Evolutionary conservation across 2,113 vertebrate species (phyloP), one percentile per base, ranked within the genome.

Genomic region (Lutjanus erythropterus): DNA sequence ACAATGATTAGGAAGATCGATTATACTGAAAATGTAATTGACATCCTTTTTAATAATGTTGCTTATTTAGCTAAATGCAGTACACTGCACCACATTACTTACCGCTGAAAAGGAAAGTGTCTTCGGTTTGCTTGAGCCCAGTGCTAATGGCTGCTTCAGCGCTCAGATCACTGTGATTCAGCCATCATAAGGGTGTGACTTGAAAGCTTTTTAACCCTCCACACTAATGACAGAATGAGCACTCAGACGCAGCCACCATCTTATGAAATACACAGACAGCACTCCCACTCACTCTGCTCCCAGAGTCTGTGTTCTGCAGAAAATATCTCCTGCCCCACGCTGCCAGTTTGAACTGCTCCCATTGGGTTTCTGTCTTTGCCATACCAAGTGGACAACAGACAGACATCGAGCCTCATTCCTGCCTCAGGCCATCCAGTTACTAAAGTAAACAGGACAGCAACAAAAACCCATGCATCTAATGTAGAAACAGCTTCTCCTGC

Each of bases 181-280:
- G 27, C 58, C 60, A 71, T 67, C 64, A 75, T 61, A 67, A 81
- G 74, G 74, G 52, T 64, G 81, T 55, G n/a, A 77, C 84, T 71
- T 83, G 59, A 90, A 89, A 88, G 83, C 87, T 84, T 88, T 91
- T 86, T 82, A 90, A 86, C 81, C 80, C 76, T 81, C 60, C 46
- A 82, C 42, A 73, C 70, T 88, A 78, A 88, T 90, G 86, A 82
- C 58, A 86, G 80, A 89, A 86, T 65, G 72, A 81, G 69, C 78
- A 71, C 87, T 88, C 74, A 76, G 77, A 87, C 78, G 68, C 66
- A 88, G 77, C 70, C 70, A 71, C 73, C 81, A 46, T 90, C 85
- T 86, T 87, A 79, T 88, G 86, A 90, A 91, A 88, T 61, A 75
- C 79, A 76, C 61, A 89, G 86, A 90, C 82, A 88, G 85, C 55